Percentiles rank a stretch among this genome's conserved stretches.
These are phyloP conservation scores for Dasyurus viverrinus DNA, from an alignment of 2,113 vertebrate species.

Conservation along the genomic window DNA sequence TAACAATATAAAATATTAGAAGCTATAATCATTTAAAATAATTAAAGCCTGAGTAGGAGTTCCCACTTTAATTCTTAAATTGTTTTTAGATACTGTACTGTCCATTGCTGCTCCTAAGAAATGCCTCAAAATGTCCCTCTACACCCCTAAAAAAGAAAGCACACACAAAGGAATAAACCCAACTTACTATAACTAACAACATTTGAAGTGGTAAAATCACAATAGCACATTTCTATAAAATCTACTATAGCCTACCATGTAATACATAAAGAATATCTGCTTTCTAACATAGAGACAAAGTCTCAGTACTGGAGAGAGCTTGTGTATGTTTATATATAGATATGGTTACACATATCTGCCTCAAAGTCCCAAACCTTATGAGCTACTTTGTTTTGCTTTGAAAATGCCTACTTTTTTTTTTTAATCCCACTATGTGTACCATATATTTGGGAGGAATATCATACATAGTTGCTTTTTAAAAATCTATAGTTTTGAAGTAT, in stretches of 20 bases:
- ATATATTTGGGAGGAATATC: not conserved
- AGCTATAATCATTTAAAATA: slow-evolving; percentile 48
- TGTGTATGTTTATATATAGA: not conserved
- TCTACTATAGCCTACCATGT: slow-evolving; percentile 37
- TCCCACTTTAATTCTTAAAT: not conserved
- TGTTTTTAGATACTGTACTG: not conserved
- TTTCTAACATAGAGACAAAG: slow-evolving; percentile 61
- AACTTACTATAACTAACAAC: slow-evolving; percentile 11
- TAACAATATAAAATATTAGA: slow-evolving; percentile 25
- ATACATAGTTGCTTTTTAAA: slow-evolving; percentile 27
- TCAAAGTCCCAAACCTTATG: slow-evolving; percentile 54
- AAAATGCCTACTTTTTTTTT: slow-evolving; percentile 39
- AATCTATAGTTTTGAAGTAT: slow-evolving; percentile 5
- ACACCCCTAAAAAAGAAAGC: not conserved
- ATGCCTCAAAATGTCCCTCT: not conserved
- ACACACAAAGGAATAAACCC: not conserved
- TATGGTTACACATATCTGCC: slow-evolving; percentile 40
- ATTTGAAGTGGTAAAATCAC: slow-evolving; percentile 47
- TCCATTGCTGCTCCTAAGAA: not conserved
- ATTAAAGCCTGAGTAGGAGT: not conserved
- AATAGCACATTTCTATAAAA: slow-evolving; percentile 33
- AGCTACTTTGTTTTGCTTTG: not conserved
- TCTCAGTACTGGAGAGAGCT: slow-evolving; percentile 10
- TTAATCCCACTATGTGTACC: not conserved
- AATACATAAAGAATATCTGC: slow-evolving; percentile 52